Conservation (phyloP, 2,797 vertebrate species). For the Cryptoblepharus egeriae region DNA sequence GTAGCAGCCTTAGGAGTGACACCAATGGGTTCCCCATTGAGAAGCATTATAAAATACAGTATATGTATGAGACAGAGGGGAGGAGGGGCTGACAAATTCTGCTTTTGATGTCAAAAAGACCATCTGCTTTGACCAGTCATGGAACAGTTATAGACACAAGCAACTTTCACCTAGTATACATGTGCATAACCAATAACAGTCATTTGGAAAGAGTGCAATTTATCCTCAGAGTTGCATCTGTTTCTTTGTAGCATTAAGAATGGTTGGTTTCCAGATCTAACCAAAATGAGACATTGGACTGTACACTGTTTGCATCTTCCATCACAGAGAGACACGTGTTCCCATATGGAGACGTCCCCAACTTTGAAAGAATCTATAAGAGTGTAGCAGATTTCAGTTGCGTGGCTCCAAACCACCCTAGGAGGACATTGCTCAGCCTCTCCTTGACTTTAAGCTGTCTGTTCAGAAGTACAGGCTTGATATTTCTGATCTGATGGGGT, state of each 20-base stretch:
- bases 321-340: background rate
- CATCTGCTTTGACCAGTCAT: background rate
- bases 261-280: background rate
- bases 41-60: too few species aligned
- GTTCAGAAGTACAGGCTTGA: background rate
- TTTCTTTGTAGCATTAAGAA: background rate
- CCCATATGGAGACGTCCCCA: background rate
- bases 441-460: background rate
- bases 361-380: background rate
- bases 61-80: too few species aligned
- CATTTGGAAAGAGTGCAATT: background rate
- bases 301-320: background rate
- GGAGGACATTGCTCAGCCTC: conserved; percentile 36
- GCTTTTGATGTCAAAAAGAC: too few species aligned
- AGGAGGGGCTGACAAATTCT: too few species aligned
- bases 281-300: background rate
- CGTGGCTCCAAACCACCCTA: conserved; percentile 26
- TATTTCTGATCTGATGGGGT: conserved; percentile 46
- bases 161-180: too few species aligned
- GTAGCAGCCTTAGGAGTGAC: background rate
- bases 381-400: background rate
- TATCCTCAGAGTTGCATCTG: background rate
- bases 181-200: background rate
- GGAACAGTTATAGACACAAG: too few species aligned
- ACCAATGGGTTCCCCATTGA: background rate